A percentile compares a stretch with the other conserved stretches of the same genome.
Conservation (phyloP, 1,140 invertebrate species). For the Goniozus legneri region DNA sequence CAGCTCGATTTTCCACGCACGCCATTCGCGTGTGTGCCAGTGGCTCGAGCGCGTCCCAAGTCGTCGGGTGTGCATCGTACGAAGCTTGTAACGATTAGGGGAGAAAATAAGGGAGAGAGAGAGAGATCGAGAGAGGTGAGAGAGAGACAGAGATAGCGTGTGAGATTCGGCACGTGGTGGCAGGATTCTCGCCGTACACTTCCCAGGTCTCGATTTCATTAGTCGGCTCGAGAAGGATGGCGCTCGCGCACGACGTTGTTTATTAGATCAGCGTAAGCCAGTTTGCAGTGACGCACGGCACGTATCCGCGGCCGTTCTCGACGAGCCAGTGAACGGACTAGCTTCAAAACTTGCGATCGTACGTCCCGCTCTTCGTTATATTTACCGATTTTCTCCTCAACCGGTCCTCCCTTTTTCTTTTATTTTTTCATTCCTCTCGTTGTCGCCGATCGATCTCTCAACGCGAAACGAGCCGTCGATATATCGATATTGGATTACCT, state of each 20-base stretch:
- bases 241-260: slow-evolving; percentile 28
- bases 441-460: too few relatives aligned
- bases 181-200: too few relatives aligned
- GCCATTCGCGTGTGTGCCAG: not conserved
- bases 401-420: not conserved
- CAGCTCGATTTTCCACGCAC: not conserved
- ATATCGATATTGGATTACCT: too few relatives aligned
- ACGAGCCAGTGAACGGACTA: slow-evolving; percentile 29
- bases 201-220: too few relatives aligned
- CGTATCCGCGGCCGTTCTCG: slow-evolving; percentile 9
- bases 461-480: too few relatives aligned
- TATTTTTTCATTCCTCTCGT: too few relatives aligned
- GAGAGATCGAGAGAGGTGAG: not conserved
- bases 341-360: not conserved
- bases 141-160: not conserved
- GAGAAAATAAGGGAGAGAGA: not conserved
- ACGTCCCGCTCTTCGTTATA: too few relatives aligned
- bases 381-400: not conserved
- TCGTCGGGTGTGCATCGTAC: too few relatives aligned
- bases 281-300: slow-evolving; percentile 45
- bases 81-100: too few relatives aligned
- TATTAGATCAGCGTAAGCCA: slow-evolving; percentile 53
- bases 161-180: not conserved
- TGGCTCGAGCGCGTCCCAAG: too few relatives aligned
- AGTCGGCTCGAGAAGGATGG: too few relatives aligned